Conservation (phyloP, 1,140 invertebrate species). For the Babylonia areolata region DNA sequence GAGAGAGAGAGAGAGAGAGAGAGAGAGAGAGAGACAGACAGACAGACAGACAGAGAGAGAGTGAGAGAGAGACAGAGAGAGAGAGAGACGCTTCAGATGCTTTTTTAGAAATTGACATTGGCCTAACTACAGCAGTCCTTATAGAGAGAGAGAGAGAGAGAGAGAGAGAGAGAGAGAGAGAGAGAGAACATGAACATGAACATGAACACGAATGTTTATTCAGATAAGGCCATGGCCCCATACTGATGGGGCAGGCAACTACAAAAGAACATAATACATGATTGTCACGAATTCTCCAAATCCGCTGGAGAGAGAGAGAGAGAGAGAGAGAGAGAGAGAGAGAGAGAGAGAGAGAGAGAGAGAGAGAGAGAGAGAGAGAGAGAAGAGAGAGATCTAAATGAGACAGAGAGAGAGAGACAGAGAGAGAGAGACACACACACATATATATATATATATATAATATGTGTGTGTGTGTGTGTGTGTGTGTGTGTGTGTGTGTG, state of each 20-base stretch:
- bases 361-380: constrained; percentile 11
- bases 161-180: not conserved
- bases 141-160: too few species aligned
- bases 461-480: too few species aligned
- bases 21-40: too few species aligned
- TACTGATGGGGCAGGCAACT: too few species aligned
- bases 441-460: constrained; percentile 15
- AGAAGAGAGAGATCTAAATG: not conserved
- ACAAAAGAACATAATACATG: too few species aligned
- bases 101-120: too few species aligned
- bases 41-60: not conserved
- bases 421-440: not conserved
- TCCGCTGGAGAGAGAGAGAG: not conserved
- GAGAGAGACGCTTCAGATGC: too few species aligned
- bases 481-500: too few species aligned
- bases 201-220: too few species aligned
- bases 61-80: not conserved
- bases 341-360: not conserved
- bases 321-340: not conserved
- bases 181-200: not conserved
- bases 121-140: too few species aligned
- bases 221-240: too few species aligned
- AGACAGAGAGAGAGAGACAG: not conserved
- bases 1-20: not conserved
- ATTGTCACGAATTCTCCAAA: too few species aligned